phyloP scores from a whole-genome alignment of 2,888 invertebrate genomes.

The Diarsia rubi region DNA sequence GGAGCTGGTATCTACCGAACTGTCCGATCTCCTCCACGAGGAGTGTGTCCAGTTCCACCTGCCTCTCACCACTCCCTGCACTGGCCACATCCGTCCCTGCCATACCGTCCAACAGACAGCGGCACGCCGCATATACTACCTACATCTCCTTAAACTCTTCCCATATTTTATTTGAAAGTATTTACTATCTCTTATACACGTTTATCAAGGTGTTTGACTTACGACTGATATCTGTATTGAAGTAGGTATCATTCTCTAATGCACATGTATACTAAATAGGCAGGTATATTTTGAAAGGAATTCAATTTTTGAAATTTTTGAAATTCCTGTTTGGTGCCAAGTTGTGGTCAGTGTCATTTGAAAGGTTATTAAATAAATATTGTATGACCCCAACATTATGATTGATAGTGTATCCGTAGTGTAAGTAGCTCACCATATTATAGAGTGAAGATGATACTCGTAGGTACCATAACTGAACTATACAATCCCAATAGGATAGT shows the following conservation, averaged over 20 bases:
- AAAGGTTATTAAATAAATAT: too few species aligned
- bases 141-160: conserved; percentile 15
- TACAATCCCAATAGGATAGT: too few species aligned
- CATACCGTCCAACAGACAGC: conserved; percentile 16
- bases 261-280: not conserved
- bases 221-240: conserved; percentile 18
- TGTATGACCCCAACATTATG: too few species aligned
- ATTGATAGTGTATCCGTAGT: too few species aligned
- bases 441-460: too few species aligned
- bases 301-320: too few species aligned
- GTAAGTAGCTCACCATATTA: too few species aligned
- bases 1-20: conserved; percentile 81
- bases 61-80: not conserved
- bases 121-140: conserved; percentile 7
- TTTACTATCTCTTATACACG: conserved; percentile 26
- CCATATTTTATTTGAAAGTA: conserved; percentile 7
- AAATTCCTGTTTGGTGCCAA: too few species aligned
- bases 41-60: conserved; percentile 77
- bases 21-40: conserved; percentile 83
- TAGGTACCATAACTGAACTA: too few species aligned
- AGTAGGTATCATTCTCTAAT: conserved; percentile 7
- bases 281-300: not conserved
- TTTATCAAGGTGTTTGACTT: conserved; percentile 52
- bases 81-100: conserved; percentile 4
- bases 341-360: too few species aligned